phyloP scores from a whole-genome alignment of 2,888 invertebrate species.

The Slavum lentiscoides region DNA sequence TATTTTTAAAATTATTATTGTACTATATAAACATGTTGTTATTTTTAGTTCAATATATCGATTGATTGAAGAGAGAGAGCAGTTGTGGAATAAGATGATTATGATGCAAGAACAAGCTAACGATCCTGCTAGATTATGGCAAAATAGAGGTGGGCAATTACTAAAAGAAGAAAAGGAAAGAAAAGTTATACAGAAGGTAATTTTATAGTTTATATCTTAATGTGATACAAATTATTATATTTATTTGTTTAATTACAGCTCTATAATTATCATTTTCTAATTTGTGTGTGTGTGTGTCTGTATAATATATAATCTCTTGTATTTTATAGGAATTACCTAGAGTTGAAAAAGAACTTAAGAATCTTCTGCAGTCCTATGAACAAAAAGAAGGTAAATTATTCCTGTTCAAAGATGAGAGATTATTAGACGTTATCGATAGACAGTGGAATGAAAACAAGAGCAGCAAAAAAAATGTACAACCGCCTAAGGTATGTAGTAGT shows the following conservation, averaged over 20 bases:
- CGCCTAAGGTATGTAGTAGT: conserved; percentile 27
- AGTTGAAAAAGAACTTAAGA: conserved; percentile 70
- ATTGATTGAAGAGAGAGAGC: conserved; percentile 68
- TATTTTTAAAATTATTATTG: background rate
- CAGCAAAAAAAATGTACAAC: conserved; percentile 23
- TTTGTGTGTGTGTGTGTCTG: background rate
- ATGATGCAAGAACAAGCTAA: conserved; percentile 75
- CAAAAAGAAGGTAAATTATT: conserved; percentile 64
- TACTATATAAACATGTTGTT: conserved; percentile 41
- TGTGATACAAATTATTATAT: too few relatives aligned
- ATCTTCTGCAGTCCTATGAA: conserved; percentile 65
- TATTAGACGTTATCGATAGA: conserved; percentile 67
- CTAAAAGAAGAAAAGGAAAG: conserved; percentile 84
- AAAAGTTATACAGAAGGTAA: conserved; percentile 70
- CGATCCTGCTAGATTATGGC: conserved; percentile 72
- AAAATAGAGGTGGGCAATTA: conserved; percentile 85
- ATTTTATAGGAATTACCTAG: conserved; percentile 67
- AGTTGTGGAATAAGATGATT: conserved; percentile 75
- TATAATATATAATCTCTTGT: conserved; percentile 34
- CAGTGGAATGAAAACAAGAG: conserved; percentile 64
- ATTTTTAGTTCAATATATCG: conserved; percentile 67
- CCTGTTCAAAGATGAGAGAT: conserved; percentile 67
- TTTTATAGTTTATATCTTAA: conserved; percentile 29
- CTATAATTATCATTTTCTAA: background rate
- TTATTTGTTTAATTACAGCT: background rate